Base-by-base conservation (phyloP, 1,140 invertebrate species). In the Heterodera carotae region DNA sequence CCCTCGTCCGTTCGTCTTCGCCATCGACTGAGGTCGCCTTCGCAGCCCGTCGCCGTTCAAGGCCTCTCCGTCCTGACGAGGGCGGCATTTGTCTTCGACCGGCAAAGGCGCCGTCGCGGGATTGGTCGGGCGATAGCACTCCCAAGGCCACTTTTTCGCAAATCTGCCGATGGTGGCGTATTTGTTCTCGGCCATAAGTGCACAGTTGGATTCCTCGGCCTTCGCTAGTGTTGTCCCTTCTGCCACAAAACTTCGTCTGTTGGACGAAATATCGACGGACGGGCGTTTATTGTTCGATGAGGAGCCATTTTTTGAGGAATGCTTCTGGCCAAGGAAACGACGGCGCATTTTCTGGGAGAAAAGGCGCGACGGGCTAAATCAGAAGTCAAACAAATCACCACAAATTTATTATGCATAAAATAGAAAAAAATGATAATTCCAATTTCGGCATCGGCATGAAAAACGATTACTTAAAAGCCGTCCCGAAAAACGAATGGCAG, bases 151-250 rank as follows among this genome's bases (percentile, higher is more conserved):
- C 22, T 39, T 68, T 22, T 76, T 59, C 29, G 75, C 76, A 75
- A 39, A 33, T 71, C 33, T n/a, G 75, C 68, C 39, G 53, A 70
- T 70, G 7, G 39, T 59, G 31, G 53, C 69, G 69, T 53, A 70
- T 33, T 70, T 59, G 75, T 29, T 56, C 75, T 78, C 33, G 75
- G 62, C 62, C 62, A 34, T 34, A 12, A 66, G 62, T n/a, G 62
- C 27, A 66, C 15, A 66, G 29, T 66, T 34, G 29, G 62, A 12
- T 27, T 29, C 33, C 22, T 66, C n/a, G n/a, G 29, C 62, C 29
- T 34, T 66, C 29, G 29, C 48, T 56, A 18, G 15, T 56, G 48
- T 4, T 56, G 48, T 56, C 48, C 48, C 48, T 2, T 22, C 48
- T 15, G 12, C 22, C 48, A 56, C 27, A 66, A 66, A 66, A 34